phyloP scores from a whole-genome alignment of 2,888 invertebrate species.

The Papilio elwesi region DNA sequence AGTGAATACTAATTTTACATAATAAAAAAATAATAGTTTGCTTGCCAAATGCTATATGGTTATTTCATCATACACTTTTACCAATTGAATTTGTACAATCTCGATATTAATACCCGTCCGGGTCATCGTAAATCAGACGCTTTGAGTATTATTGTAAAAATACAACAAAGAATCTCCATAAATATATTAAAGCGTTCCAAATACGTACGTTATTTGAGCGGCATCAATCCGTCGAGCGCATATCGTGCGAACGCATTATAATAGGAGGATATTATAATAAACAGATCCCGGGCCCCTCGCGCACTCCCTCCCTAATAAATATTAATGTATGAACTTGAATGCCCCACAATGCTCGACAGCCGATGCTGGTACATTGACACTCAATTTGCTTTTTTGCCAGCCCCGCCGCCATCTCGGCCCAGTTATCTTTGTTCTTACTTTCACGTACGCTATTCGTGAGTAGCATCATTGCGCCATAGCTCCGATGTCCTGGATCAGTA shows the following conservation, averaged over 20 bases:
- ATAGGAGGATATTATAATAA: constrained; percentile 84
- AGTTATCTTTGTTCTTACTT: constrained; percentile 49
- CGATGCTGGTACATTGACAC: constrained; percentile 83
- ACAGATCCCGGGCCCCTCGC: constrained; percentile 78
- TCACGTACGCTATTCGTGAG: constrained; percentile 40
- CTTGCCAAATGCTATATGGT: background rate
- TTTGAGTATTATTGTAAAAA: background rate
- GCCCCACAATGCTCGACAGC: constrained; percentile 65
- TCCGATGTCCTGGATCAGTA: background rate
- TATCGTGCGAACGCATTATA: constrained; percentile 83
- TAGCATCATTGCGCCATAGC: constrained; percentile 40
- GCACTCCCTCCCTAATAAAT: constrained; percentile 78
- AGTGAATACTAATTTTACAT: constrained; percentile 38
- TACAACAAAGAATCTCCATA: constrained; percentile 17
- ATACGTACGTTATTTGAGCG: constrained; percentile 45
- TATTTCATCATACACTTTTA: background rate
- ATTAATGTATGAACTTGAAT: constrained; percentile 82
- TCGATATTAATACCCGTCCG: background rate
- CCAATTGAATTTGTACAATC: background rate
- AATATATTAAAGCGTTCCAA: constrained; percentile 22
- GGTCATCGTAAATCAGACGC: constrained; percentile 7
- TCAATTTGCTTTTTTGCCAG: constrained; percentile 73
- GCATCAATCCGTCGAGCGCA: constrained; percentile 66
- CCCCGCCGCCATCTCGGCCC: constrained; percentile 49
- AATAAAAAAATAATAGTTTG: constrained; percentile 41